A percentile compares a stretch with the other conserved stretches of the same genome.
Evolutionary conservation across 2,113 vertebrate genomes (phyloP).

Genomic region (Tricholaema leucomelas): DNA sequence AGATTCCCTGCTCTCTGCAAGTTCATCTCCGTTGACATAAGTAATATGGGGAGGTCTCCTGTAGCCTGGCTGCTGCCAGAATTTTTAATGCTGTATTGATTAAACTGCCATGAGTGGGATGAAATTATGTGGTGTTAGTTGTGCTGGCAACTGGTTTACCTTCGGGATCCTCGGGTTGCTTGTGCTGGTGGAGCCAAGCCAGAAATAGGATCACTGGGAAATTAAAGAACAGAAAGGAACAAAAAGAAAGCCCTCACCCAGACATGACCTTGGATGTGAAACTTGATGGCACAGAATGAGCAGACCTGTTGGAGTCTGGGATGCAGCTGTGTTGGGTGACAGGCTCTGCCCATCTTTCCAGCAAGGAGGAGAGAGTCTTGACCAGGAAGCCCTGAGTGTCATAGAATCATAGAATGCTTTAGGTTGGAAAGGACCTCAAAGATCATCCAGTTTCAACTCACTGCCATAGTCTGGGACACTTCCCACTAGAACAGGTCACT

Average conservation of each 20-base stretch:
- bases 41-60: slow-evolving; percentile 34
- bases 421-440: no score
- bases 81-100: slow-evolving; percentile 63
- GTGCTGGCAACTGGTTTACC: slow-evolving; percentile 62
- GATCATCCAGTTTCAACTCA: no score
- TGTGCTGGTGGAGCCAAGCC: slow-evolving; percentile 39
- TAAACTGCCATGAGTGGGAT: slow-evolving; percentile 58
- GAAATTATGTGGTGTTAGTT: slow-evolving; percentile 64
- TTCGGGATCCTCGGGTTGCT: slow-evolving; percentile 37
- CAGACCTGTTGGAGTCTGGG: neutral
- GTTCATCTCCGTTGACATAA: neutral
- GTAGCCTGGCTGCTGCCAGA: slow-evolving; percentile 35
- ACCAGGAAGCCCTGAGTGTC: no score
- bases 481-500: no score
- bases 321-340: fast-evolving
- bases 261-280: slow-evolving; percentile 16
- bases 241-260: neutral
- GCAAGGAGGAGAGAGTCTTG: neutral
- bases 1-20: neutral
- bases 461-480: no score
- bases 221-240: neutral
- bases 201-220: slow-evolving; percentile 47
- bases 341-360: neutral
- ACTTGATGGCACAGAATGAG: neutral
- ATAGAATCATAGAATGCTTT: no score